Base-by-base conservation (phyloP, 2,113 vertebrate genomes). In the Proteles cristata region DNA sequence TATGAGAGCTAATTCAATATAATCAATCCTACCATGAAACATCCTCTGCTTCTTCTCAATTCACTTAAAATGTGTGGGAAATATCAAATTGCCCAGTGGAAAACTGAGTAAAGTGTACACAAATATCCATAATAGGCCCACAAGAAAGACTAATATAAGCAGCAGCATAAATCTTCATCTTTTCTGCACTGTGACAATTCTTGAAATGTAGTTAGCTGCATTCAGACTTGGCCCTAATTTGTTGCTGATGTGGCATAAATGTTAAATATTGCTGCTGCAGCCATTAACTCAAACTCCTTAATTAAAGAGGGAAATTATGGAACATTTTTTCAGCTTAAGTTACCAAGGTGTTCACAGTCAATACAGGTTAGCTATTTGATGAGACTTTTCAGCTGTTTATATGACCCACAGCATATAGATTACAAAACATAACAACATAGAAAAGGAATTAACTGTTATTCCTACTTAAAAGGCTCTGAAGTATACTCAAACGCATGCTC, bases 241-340 rank as follows among this genome's bases (percentile, higher is more conserved):
- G 81, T 48, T 82, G 89, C 11, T 86, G 31, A 82, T 69, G 33
- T 63, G 35, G 84, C 45, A 83, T 77, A 95, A 88, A 96, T 79
- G 35, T 86, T 86, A 97, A 96, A 73, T 65, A 74, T 7, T 63
- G n/a, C 50, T 74, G 17, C 31, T 81, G 39, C 6, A 92, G 48
- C 9, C 45, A 93, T 92, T 79, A 73, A 92, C 68, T 58, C 66
- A 71, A 96, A 92, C 66, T 66, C 16, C 0, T 69, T 97, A 96
- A 96, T 86, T 96, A 90, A 17, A 10, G 7, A 80, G 35, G 19
- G 35, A 66, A 86, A 93, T 86, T 28, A 96, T 7, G 16, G 31
- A 84, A 93, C 82, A 65, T 88, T 88, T 95, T 96, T 95, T 83
- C 90, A 93, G 79, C 66, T 92, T 91, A 71, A 92, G 86, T 96